These are phyloP conservation scores for Plagodis dolabraria DNA, from an alignment of 2,888 invertebrate species.

Conservation along the genomic window DNA sequence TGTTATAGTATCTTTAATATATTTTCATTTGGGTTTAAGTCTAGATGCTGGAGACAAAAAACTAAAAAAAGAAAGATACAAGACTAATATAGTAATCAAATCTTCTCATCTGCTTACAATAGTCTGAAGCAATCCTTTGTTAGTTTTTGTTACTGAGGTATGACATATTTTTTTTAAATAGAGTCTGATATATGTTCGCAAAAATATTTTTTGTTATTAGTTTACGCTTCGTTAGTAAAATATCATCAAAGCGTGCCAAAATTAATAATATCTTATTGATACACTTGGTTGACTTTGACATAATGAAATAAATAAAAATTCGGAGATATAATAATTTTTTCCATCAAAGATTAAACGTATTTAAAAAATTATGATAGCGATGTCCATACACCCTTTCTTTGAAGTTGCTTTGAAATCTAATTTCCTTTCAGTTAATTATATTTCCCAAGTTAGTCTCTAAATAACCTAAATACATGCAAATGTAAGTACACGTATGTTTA, in stretches of 20 bases:
- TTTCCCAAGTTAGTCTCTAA: constrained; percentile 33
- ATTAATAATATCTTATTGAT: too few relatives aligned
- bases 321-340: too few relatives aligned
- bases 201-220: neutral
- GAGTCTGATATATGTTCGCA: neutral
- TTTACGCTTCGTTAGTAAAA: neutral
- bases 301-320: too few relatives aligned
- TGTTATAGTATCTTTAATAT: neutral
- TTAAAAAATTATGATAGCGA: constrained; percentile 9
- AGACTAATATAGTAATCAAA: neutral
- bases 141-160: neutral
- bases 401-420: constrained; percentile 40
- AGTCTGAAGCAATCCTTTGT: neutral
- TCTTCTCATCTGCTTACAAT: too few relatives aligned
- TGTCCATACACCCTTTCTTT: constrained; percentile 33
- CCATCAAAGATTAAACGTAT: constrained; percentile 8
- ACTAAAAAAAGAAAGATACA: constrained; percentile 22
- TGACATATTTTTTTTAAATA: neutral
- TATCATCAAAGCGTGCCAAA: too few relatives aligned
- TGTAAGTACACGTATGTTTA: constrained; percentile 18
- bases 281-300: too few relatives aligned
- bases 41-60: constrained; percentile 54
- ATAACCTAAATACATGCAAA: constrained; percentile 27
- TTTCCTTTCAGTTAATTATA: constrained; percentile 39
- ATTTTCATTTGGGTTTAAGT: constrained; percentile 41